These are phyloP conservation scores for Phrynosoma blainvillii DNA, from an alignment of 2,113 vertebrate genomes.

Conservation along the genomic window DNA sequence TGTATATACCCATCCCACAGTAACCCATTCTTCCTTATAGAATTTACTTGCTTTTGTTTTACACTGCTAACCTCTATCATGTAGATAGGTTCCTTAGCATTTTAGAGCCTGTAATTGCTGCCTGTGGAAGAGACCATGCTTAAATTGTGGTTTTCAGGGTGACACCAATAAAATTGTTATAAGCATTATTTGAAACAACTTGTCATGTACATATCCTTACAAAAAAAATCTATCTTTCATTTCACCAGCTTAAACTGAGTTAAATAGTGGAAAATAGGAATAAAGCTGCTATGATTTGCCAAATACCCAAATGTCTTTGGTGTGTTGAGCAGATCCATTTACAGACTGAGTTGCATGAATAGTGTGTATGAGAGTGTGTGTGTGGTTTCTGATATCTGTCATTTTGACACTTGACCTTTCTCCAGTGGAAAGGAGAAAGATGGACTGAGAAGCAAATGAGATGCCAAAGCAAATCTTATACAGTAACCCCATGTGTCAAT, in stretches of 20 bases:
- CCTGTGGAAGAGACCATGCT: background rate
- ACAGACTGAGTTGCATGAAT: background rate
- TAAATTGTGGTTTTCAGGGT: background rate
- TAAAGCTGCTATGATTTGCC: background rate
- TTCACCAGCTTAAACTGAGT: accelerated
- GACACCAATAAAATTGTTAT: background rate
- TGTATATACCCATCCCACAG: too few species aligned
- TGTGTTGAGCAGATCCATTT: background rate
- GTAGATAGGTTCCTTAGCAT: background rate
- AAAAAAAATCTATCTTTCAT: too few species aligned
- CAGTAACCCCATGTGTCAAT: constrained; percentile 37
- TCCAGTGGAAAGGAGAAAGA: constrained; percentile 11
- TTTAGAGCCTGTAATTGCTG: background rate
- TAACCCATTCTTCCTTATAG: too few species aligned
- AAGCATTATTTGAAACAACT: background rate
- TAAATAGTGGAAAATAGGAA: background rate
- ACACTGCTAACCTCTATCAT: too few species aligned
- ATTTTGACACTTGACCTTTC: constrained; percentile 55
- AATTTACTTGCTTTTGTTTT: too few species aligned
- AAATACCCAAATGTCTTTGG: background rate
- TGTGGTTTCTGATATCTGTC: constrained; percentile 32
- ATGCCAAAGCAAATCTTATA: constrained; percentile 59
- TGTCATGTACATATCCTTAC: background rate
- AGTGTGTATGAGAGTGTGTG: background rate
- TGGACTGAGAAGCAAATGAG: constrained; percentile 56